Base-by-base conservation (phyloP, 2,797 vertebrate genomes). In the Tapera naevia region DNA sequence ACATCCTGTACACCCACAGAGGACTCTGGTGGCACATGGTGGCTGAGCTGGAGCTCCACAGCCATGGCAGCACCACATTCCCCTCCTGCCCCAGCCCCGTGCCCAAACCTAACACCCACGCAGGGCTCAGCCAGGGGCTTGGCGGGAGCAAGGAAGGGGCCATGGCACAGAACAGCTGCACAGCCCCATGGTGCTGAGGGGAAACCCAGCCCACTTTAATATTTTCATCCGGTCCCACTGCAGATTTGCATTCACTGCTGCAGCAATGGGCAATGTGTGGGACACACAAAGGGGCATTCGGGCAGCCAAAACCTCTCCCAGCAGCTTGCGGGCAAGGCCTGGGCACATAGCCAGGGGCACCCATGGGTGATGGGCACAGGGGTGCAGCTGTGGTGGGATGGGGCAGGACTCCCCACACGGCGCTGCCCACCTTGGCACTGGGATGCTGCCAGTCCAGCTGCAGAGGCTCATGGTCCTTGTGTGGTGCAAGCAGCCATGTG, bases 281-380 rank as follows among this genome's bases (percentile, higher is more conserved):
- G 51, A 43, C 5, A 2, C 4, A 1, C 2, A 10, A 13, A 1
- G 19, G n/a, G 24, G 21, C 13, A 0, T 1, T 0, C 43, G 75
- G 61, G 21, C 46, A 39, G 39, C n/a, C 1, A 2, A 60, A 50
- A 10, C 18, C 35, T n/a, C 53, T 37, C 58, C 32, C 0, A 1
- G 43, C 30, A 35, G 25, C 32, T 78, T 2, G 0, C 28, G 2
- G 32, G 50, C 73, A 46, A 28, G 18, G 28, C 18, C 41, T 48
- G 74, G 74, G 14, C 57, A 32, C 3, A 1, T 0, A 2, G 71
- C 28, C 1, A 1, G 28, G 6, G 13, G 28, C 69, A 61, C 62
- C 78, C 30, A 9, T 5, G 41, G 62, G 62, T 14, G 70, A 48
- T 3, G 48, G 54, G 37, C n/a, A 19, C 27, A 3, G 24, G 12